Conservation (phyloP, 2,113 vertebrate species). For the Cottus gobio region DNA sequence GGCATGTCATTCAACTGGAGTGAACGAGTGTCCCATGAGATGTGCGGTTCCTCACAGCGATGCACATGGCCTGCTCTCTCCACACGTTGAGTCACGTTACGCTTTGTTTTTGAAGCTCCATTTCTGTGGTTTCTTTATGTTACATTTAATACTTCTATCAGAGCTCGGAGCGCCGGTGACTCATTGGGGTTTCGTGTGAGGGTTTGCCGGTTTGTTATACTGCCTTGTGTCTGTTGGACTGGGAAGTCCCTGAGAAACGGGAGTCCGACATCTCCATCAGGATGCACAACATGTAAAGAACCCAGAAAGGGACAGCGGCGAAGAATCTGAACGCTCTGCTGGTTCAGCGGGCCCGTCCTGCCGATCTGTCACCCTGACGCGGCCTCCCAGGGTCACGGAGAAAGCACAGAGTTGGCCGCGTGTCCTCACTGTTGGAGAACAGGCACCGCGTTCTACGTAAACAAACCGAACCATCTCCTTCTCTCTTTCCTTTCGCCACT, state of each 20-base stretch:
- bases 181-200: background rate
- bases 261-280: slow-evolving; percentile 38
- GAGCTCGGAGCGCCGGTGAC: background rate
- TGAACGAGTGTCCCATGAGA: background rate
- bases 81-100: background rate
- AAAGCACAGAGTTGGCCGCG: slow-evolving; percentile 46
- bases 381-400: slow-evolving; percentile 44
- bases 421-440: slow-evolving; percentile 59
- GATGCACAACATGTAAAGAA: slow-evolving; percentile 11
- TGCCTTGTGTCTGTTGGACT: slow-evolving; percentile 22
- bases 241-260: slow-evolving; percentile 8
- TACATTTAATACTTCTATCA: slow-evolving; percentile 20
- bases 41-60: slow-evolving; percentile 26
- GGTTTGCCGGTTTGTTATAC: slow-evolving; percentile 25
- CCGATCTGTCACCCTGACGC: slow-evolving; percentile 36
- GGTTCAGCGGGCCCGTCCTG: slow-evolving; percentile 34
- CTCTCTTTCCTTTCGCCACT: slow-evolving; percentile 24
- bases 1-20: slow-evolving; percentile 24
- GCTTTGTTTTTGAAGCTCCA: background rate
- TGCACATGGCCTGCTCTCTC: slow-evolving; percentile 8
- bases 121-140: slow-evolving; percentile 31
- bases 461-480: slow-evolving; percentile 39
- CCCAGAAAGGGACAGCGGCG: slow-evolving; percentile 15
- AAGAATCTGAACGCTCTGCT: slow-evolving; percentile 29
- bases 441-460: slow-evolving; percentile 46